These are phyloP conservation scores for Stigmatopora nigra DNA, from an alignment of 2,113 vertebrate genomes.

Conservation along the genomic window DNA sequence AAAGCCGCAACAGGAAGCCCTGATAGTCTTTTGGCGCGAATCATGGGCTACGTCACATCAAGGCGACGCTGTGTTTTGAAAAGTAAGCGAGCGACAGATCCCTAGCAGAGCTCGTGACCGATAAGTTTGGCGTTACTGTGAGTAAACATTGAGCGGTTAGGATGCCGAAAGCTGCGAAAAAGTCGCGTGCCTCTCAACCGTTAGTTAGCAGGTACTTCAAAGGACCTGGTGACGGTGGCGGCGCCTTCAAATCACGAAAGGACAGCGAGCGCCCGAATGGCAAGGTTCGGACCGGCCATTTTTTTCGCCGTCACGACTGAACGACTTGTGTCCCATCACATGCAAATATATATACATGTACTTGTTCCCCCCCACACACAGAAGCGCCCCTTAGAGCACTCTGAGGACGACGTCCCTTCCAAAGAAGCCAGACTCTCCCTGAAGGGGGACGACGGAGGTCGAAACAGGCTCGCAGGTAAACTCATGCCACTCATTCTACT, in stretches of 20 bases:
- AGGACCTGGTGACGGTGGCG: slow-evolving; percentile 21
- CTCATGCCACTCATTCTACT: not conserved
- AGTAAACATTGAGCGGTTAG: not conserved
- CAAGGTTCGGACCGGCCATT: slow-evolving; percentile 46
- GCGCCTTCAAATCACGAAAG: not conserved
- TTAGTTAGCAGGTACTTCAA: slow-evolving; percentile 77
- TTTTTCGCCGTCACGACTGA: not conserved
- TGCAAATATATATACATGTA: not conserved
- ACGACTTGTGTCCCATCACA: not conserved
- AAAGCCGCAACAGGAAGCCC: slow-evolving; percentile 1
- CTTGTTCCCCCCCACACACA: slow-evolving; percentile 27
- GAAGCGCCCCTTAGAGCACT: slow-evolving; percentile 30
- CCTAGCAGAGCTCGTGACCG: not conserved
- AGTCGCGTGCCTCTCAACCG: slow-evolving; percentile 48
- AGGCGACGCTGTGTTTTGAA: slow-evolving; percentile 44
- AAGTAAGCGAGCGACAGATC: not conserved
- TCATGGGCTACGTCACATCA: slow-evolving; percentile 18
- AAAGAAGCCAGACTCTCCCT: slow-evolving; percentile 57
- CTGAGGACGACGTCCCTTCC: slow-evolving; percentile 15
- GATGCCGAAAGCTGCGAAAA: slow-evolving; percentile 61
- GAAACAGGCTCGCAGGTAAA: slow-evolving; percentile 34
- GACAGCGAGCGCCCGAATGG: slow-evolving; percentile 8
- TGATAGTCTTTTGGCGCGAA: not conserved
- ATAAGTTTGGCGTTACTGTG: not conserved
- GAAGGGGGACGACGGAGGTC: slow-evolving; percentile 13